These are phyloP conservation scores for Corapipo altera DNA, from an alignment of 2,113 vertebrate genomes.

Conservation along the genomic window DNA sequence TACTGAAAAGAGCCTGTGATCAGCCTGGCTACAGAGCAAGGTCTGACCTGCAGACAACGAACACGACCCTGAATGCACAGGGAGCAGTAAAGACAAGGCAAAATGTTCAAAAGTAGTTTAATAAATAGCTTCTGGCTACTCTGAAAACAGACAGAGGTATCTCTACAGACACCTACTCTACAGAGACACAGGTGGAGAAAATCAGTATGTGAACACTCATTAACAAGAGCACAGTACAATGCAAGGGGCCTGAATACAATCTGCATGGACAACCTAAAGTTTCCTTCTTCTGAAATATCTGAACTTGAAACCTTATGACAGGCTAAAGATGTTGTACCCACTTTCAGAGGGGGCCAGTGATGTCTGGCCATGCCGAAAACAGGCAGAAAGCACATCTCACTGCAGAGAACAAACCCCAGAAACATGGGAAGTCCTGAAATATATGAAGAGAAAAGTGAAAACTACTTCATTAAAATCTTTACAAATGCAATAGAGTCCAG, in stretches of 20 bases:
- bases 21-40: background rate
- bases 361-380: background rate
- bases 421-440: background rate
- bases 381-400: background rate
- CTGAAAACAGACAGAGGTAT: background rate
- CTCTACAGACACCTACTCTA: background rate
- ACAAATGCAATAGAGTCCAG: background rate
- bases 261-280: background rate
- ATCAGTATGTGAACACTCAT: accelerated
- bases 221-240: background rate
- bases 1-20: background rate
- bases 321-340: background rate
- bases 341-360: background rate
- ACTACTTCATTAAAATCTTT: background rate
- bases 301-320: background rate
- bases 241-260: background rate
- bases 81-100: background rate
- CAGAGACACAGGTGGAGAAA: background rate
- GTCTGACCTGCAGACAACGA: background rate
- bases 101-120: background rate
- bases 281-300: background rate
- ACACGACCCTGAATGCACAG: background rate
- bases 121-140: background rate
- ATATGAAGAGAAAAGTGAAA: background rate
- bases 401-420: background rate